Conservation (phyloP, 2,797 vertebrate genomes). For the Gobionotothen gibberifrons region DNA sequence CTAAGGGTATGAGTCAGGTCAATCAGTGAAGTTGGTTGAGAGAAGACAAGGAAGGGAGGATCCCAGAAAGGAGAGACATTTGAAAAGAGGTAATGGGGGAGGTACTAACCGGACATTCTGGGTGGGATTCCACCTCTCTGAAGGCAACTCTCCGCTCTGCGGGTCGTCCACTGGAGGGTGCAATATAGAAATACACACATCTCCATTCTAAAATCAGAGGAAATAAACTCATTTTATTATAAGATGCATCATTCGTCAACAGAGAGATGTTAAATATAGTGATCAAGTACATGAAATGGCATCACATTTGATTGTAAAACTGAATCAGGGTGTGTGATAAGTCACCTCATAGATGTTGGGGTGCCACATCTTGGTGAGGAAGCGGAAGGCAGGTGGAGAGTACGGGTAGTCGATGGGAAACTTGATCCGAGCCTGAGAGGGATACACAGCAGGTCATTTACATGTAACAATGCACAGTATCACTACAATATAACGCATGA, state of each 20-base stretch:
- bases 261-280: not conserved
- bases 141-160: conserved; percentile 97
- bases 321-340: conserved; percentile 4
- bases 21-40: conserved; percentile 17
- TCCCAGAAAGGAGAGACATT: conserved; percentile 17
- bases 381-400: conserved; percentile 95
- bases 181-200: conserved; percentile 98
- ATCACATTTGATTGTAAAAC: not conserved
- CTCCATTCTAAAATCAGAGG: conserved; percentile 88
- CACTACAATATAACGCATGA: not conserved
- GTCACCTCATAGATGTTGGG: conserved; percentile 98
- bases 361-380: conserved; percentile 99
- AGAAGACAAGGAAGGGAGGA: conserved; percentile 33
- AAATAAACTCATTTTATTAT: conserved; percentile 1
- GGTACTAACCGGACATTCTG: conserved; percentile 94
- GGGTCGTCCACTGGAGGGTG: conserved; percentile 97
- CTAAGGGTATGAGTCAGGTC: conserved; percentile 23
- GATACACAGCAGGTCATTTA: conserved; percentile 36
- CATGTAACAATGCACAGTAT: not conserved
- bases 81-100: conserved; percentile 12
- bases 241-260: too few species aligned
- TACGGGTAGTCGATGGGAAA: conserved; percentile 98
- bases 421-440: conserved; percentile 91
- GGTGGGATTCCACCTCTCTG: conserved; percentile 98
- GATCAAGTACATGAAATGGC: not conserved